A percentile compares a stretch with the other conserved stretches of the same genome.
Evolutionary conservation across 2,113 vertebrate genomes (phyloP).

Genomic region (Eudyptes chrysolophus): DNA sequence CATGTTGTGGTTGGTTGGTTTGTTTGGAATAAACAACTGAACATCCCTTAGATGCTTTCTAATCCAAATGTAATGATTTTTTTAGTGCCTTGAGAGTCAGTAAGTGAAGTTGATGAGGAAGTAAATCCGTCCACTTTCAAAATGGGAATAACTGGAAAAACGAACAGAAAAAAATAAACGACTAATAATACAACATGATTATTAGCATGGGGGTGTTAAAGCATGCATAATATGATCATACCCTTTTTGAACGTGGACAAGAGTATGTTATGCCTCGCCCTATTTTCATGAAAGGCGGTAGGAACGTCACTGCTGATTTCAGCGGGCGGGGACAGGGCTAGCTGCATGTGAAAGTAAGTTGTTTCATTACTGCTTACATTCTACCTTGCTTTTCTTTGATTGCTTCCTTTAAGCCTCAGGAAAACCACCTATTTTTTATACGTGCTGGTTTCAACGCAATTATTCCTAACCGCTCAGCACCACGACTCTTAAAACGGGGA

Average conservation of each 20-base stretch:
- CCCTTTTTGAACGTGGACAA: neutral
- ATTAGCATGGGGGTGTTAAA: neutral
- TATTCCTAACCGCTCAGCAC: neutral
- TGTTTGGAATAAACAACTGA: neutral
- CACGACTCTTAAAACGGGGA: neutral
- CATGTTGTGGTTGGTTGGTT: neutral
- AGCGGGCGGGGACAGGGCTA: neutral
- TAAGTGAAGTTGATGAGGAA: neutral
- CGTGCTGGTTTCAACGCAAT: neutral
- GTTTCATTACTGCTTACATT: neutral
- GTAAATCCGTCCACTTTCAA: neutral
- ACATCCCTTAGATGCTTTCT: neutral
- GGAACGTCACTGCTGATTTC: neutral
- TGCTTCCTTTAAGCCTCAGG: neutral
- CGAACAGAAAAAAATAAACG: neutral
- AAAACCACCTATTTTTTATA: neutral
- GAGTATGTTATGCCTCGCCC: neutral
- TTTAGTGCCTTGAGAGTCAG: neutral
- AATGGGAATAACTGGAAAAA: constrained; percentile 31
- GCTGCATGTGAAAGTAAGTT: neutral
- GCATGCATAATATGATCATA: neutral
- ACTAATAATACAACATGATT: neutral
- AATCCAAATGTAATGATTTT: neutral
- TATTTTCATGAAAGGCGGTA: neutral
- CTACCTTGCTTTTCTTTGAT: neutral